A percentile compares a stretch with the other conserved stretches of the same genome.
These are phyloP conservation scores for Sthenelais limicola DNA, from an alignment of 2,888 invertebrate genomes.

Conservation along the genomic window DNA sequence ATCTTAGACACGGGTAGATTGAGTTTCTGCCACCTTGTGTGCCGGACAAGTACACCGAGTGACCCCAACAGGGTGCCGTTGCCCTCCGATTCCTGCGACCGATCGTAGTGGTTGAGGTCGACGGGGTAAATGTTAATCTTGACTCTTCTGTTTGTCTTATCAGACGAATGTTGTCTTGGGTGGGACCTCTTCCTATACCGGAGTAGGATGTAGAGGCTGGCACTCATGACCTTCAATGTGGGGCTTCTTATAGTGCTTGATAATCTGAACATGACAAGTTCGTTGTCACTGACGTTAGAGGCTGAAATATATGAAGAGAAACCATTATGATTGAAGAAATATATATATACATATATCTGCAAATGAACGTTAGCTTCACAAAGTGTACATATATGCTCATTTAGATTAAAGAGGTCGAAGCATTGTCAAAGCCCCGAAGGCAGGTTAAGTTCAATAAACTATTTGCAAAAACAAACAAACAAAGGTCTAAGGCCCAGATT, in stretches of 20 bases:
- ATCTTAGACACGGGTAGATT: conserved; percentile 36
- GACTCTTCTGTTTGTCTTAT: conserved; percentile 22
- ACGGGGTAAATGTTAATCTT: conserved; percentile 36
- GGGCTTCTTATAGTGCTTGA: background rate
- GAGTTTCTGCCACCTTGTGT: conserved; percentile 44
- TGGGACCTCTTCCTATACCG: conserved; percentile 23
- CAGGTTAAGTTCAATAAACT: too few species aligned
- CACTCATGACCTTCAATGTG: conserved; percentile 26
- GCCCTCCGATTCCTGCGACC: background rate
- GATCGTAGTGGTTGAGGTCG: background rate
- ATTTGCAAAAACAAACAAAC: too few species aligned
- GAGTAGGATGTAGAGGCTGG: conserved; percentile 37
- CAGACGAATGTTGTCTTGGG: too few species aligned
- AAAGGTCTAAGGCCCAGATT: too few species aligned
- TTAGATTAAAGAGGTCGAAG: too few species aligned
- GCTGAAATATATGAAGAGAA: too few species aligned
- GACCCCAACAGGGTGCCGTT: conserved; percentile 27
- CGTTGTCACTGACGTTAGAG: conserved; percentile 21
- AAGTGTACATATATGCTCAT: too few species aligned
- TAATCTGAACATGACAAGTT: conserved; percentile 29
- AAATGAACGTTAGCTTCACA: too few species aligned
- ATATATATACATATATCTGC: too few species aligned
- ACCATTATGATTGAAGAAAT: too few species aligned
- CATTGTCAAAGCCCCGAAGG: too few species aligned
- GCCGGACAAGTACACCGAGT: conserved; percentile 25